Conservation (phyloP, 2,797 vertebrate species). For the Pterois miles region DNA sequence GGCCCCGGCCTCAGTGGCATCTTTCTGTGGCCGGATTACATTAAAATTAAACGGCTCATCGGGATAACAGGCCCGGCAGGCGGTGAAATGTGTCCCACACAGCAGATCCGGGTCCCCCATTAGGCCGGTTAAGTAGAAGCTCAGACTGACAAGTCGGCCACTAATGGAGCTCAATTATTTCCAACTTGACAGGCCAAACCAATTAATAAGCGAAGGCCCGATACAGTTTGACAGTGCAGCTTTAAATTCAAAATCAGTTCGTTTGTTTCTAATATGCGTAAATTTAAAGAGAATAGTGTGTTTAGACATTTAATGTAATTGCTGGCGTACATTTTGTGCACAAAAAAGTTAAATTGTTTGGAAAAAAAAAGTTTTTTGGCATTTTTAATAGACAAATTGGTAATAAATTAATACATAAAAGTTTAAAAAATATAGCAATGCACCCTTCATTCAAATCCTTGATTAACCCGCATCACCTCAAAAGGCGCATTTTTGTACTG, state of each 20-base stretch:
- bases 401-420: neutral
- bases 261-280: neutral
- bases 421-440: neutral
- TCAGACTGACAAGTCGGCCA: slow-evolving; percentile 80
- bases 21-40: slow-evolving; percentile 73
- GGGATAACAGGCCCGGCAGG: slow-evolving; percentile 73
- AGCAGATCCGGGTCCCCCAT: slow-evolving; percentile 71
- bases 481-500: neutral
- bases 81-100: slow-evolving; percentile 64
- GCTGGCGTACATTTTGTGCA: neutral
- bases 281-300: neutral
- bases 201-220: slow-evolving; percentile 71
- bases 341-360: neutral
- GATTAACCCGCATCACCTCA: neutral
- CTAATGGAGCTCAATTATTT: slow-evolving; percentile 83
- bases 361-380: neutral
- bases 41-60: slow-evolving; percentile 75
- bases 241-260: slow-evolving; percentile 33
- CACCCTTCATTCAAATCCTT: neutral
- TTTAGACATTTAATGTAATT: neutral
- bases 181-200: slow-evolving; percentile 78
- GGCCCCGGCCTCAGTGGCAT: slow-evolving; percentile 48
- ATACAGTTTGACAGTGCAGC: slow-evolving; percentile 76
- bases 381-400: neutral
- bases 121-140: slow-evolving; percentile 81